Base-by-base conservation (phyloP, 1,140 invertebrate species). In the Bicyclus anynana region DNA sequence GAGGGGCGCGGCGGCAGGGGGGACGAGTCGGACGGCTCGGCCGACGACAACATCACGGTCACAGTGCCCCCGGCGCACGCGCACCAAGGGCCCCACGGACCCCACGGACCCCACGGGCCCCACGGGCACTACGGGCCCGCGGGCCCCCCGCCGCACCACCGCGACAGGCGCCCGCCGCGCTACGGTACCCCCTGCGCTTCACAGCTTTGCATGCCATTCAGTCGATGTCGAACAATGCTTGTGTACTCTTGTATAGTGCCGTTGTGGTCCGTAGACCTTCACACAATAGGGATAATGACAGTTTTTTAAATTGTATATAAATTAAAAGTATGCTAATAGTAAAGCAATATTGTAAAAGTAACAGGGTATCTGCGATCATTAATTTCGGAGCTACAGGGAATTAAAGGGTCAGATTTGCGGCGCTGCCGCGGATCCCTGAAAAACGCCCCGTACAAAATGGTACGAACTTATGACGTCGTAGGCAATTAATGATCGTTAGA, bases 11-110 rank as follows among this genome's bases (percentile, higher is more conserved):
- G 51, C 20, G 69, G 53, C 14, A 14, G 37, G 37, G 37, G 37
- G 37, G 84, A 80, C 26, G 90, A 90, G 60, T 91, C 90, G 12
- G 91, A 91, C 59, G 90, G 80, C 37, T 87, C 87, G n/a, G 79
- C 72, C 26, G 90, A 91, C 55, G 90, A 91, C 77, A 91, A 91
- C 74, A 90, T 91, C 64, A 91, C 90, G 17, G 90, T 91, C 37
- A 90, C 81, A 63, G 89, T 91, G 80, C 90, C 91, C 53, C 80
- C 88, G 16, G 77, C 74, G 40, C 76, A 69, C 58, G 51, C 63
- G 60, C 59, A 59, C 52, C 64, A 63, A 38, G 53, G 42, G 37
- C 60, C 57, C 12, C 48, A 13, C 40, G 49, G 12, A 4, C 57
- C 38, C 5, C 59, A 26, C 53, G 59, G 26, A n/a, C 33, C 38